These are phyloP conservation scores for Heliangelus exortis DNA, from an alignment of 2,797 vertebrate species.

Conservation along the genomic window DNA sequence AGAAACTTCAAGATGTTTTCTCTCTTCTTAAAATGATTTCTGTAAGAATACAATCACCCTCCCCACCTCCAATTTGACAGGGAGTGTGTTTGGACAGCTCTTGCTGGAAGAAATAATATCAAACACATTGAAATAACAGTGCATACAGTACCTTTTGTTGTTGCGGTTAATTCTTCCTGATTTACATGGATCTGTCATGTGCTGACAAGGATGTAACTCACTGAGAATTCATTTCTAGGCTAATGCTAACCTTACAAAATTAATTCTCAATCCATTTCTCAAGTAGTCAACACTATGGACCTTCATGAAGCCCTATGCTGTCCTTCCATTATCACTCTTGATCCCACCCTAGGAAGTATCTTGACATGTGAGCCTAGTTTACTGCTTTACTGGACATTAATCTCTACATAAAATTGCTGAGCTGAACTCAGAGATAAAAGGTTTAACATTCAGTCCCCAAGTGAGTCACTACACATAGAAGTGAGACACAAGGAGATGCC, in stretches of 20 bases:
- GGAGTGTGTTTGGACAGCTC: neutral
- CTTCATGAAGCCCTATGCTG: neutral
- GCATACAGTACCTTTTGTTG: neutral
- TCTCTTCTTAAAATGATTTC: neutral
- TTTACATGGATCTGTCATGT: neutral
- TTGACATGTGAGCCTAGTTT: neutral
- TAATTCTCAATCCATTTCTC: neutral
- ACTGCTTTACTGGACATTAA: neutral
- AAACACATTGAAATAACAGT: neutral
- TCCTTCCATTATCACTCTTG: neutral
- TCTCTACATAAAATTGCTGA: neutral
- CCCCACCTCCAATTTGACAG: neutral
- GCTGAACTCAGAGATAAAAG: neutral
- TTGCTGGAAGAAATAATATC: neutral
- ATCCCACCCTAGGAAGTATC: neutral
- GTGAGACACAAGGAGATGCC: neutral
- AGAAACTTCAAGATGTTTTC: neutral
- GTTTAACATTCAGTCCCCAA: neutral
- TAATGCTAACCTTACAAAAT: neutral
- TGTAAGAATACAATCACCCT: neutral
- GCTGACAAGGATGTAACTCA: neutral
- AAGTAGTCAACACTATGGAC: neutral
- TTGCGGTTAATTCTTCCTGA: neutral
- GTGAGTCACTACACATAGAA: neutral
- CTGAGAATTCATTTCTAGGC: neutral